These are phyloP conservation scores for Dryobotodes eremita DNA, from an alignment of 2,888 invertebrate species.

Conservation along the genomic window DNA sequence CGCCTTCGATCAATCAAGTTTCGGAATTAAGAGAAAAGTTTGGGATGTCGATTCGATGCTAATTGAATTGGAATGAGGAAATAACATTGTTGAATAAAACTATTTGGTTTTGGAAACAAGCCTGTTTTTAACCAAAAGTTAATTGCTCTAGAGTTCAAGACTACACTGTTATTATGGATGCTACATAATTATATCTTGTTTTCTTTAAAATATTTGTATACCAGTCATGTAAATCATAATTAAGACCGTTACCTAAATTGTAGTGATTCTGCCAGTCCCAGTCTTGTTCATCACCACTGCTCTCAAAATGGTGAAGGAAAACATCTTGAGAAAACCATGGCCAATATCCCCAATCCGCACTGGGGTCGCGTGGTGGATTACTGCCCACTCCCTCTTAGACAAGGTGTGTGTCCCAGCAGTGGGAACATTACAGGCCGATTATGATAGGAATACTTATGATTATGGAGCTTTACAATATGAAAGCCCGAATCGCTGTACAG, in stretches of 20 bases:
- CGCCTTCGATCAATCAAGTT: constrained; percentile 45
- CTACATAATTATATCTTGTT: not conserved
- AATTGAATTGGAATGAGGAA: constrained; percentile 25
- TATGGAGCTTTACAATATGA: too few relatives aligned
- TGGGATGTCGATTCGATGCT: not conserved
- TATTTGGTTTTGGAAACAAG: not conserved
- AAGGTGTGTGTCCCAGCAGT: too few relatives aligned
- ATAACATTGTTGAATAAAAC: constrained; percentile 5
- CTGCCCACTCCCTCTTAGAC: too few relatives aligned
- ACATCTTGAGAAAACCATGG: not conserved
- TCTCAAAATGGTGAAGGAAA: too few relatives aligned
- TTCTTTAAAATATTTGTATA: not conserved
- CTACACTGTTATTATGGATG: not conserved
- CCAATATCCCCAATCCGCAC: not conserved
- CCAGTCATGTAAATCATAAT: not conserved
- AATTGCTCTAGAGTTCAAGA: not conserved
- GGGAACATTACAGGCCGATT: not conserved
- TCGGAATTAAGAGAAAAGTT: constrained; percentile 14
- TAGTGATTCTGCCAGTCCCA: not conserved
- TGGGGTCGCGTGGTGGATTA: not conserved
- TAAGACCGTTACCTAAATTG: not conserved
- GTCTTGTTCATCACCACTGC: not conserved
- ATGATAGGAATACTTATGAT: too few relatives aligned
- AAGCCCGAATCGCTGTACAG: too few relatives aligned
- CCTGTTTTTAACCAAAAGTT: not conserved